Base-by-base conservation (phyloP, 2,888 invertebrate genomes). In the Anagyrus pseudococci region DNA sequence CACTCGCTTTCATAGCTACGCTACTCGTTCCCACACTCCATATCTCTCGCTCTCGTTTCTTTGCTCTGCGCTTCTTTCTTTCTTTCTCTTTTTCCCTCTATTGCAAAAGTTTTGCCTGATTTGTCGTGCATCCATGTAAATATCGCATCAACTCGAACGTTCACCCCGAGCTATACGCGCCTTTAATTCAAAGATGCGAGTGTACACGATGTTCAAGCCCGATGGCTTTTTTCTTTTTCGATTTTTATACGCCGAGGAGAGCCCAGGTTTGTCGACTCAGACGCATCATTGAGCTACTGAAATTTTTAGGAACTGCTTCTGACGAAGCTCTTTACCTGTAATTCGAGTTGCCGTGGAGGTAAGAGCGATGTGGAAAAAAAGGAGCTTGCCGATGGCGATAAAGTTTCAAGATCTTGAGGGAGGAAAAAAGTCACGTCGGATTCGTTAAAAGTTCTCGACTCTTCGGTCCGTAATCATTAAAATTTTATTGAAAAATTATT, bases 1-100 rank as follows among this genome's bases (percentile, higher is more conserved):
- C 72, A 71, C 71, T 73, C 71, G 72, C 74, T 73, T 74, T 73
- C 75, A 73, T 73, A 67, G 70, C 72, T 70, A 70, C 68, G 67
- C 66, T 59, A 2, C 19, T 7, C 13, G 19, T 23, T 43, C 26
- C 25, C 37, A 17, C 19, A 19, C 49, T 33, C 8, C 40, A 40
- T 40, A 40, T n/a, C n/a, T n/a, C n/a, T n/a, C n/a, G n/a, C n/a
- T n/a, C n/a, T n/a, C n/a, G n/a, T 43, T 19, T 43, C 19, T 43
- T 19, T 19, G 8, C 43, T 7, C 19, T n/a, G 19, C 19, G 19
- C 19, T 4, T 15, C 47, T 23, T 26, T 50, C 33, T 50, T 26
- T 50, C 37, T 58, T 23, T 22, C 49, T 15, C 50, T 40, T 40
- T 44, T 40, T 15, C 46, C 33, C 29, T 10, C 37, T 48, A 46